Evolutionary conservation across 2,797 vertebrate genomes (phyloP), one percentile per base, ranked within the genome.

Genomic region (Thalassophryne amazonica): DNA sequence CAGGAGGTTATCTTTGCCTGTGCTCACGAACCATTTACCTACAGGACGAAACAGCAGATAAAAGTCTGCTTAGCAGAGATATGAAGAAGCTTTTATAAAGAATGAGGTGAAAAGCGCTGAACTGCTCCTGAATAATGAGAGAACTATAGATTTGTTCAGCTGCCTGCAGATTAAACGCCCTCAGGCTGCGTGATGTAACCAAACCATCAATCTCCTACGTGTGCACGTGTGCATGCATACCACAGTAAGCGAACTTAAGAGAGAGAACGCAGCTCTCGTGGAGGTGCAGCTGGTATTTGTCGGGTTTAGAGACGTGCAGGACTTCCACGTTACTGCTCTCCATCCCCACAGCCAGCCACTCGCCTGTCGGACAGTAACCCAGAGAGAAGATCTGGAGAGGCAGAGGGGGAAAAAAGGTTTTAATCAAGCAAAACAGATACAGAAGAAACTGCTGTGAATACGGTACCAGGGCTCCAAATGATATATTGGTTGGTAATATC

Each of bases 1-100:
- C 5, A 94, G 88, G 30, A 94, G 85, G 71, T 94, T 94, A 79
- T 94, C 93, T 81, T 90, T 90, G 46, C 88, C 88, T 3, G 88
- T 90, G 80, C 88, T 90, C 73, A 90, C 87, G 19, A 89, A 89
- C 88, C 88, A 90, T 86, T 90, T 90, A 78, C 88, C 88, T 88
- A 62, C 61, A 79, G 52, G 67, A 69, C 5, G 32, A 66, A 60
- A 72, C 70, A 76, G 40, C 48, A 33, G 60, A 80, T 70, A 72
- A 69, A 68, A 49, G 63, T 62, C 31, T 1, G 27, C 62, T 45
- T 57, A 53, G 63, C 31, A 1, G 56, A 63, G 60, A 77, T 51
- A 51, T 24, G 29, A 58, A 60, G 52, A 21, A 40, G 60, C 38
- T 37, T 58, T 57, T 59, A 54, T 48, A 20, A 51, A 54, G 24